Percentiles rank a stretch among this genome's conserved stretches.
Evolutionary conservation across 2,888 invertebrate species (phyloP).

Genomic region (Drosophila incognita): DNA sequence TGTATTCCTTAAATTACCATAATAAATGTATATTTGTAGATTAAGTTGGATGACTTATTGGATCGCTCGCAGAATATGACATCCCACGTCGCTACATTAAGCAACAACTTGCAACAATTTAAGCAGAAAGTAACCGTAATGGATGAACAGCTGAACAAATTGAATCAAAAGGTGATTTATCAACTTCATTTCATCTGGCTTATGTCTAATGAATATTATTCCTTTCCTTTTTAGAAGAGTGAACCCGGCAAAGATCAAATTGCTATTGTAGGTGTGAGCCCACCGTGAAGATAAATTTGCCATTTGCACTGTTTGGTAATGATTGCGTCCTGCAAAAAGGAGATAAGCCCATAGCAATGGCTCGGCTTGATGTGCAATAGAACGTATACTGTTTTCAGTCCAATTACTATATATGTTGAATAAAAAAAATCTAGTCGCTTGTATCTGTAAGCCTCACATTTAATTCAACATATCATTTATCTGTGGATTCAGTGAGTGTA

Average conservation of each 20-base stretch:
- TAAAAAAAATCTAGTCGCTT: conserved; percentile 16
- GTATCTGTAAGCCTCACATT: conserved; percentile 4
- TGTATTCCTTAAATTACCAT: not conserved
- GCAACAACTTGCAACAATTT: conserved; percentile 82
- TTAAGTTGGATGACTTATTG: conserved; percentile 79
- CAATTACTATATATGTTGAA: conserved; percentile 15
- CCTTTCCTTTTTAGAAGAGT: not conserved
- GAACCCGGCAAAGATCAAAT: conserved; percentile 4
- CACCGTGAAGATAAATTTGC: conserved; percentile 4
- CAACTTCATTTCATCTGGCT: not conserved
- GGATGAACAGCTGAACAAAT: conserved; percentile 71
- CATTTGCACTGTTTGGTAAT: conserved; percentile 2
- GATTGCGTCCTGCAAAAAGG: conserved; percentile 1
- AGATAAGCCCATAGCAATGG: conserved; percentile 15
- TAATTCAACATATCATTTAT: conserved; percentile 8
- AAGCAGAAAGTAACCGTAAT: conserved; percentile 75
- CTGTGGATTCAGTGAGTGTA: not conserved
- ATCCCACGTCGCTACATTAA: conserved; percentile 83
- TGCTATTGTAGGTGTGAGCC: conserved; percentile 1
- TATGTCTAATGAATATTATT: not conserved
- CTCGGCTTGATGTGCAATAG: conserved; percentile 12
- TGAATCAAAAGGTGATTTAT: conserved; percentile 75
- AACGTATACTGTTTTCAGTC: conserved; percentile 18
- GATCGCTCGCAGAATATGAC: conserved; percentile 83
- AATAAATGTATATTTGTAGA: conserved; percentile 58